Conservation (phyloP, 2,113 vertebrate genomes). For the Glaucomys volans region DNA sequence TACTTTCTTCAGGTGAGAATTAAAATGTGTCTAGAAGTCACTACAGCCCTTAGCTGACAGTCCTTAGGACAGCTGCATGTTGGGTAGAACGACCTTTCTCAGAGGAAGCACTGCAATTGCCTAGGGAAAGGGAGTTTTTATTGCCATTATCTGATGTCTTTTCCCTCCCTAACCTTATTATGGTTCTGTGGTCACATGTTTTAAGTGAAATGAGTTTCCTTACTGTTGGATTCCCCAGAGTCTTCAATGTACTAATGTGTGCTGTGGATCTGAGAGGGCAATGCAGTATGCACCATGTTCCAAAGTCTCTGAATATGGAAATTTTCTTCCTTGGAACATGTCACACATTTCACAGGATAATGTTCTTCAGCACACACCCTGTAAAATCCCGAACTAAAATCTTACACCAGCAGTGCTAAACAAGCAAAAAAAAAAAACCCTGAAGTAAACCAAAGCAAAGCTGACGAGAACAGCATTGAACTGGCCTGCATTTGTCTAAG, state of each 20-base stretch:
- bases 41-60: not conserved
- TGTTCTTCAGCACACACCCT: not conserved
- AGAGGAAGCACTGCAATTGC: not conserved
- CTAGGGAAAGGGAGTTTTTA: not conserved
- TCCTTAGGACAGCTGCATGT: not conserved
- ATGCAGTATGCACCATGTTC: not conserved
- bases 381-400: not conserved
- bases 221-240: not conserved
- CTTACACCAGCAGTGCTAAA: not conserved
- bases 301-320: not conserved
- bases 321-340: not conserved
- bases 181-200: not conserved
- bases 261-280: not conserved
- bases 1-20: not conserved
- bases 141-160: not conserved
- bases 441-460: not conserved
- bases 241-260: not conserved
- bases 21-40: not conserved
- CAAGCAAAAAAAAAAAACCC: not conserved
- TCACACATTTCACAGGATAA: not conserved
- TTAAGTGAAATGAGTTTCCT: not conserved
- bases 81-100: not conserved
- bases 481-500: not conserved
- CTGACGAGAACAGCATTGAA: not conserved
- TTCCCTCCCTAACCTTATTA: accelerated